These are phyloP conservation scores for Rhyacophila brunnea DNA, from an alignment of 1,140 invertebrate genomes.

Conservation along the genomic window DNA sequence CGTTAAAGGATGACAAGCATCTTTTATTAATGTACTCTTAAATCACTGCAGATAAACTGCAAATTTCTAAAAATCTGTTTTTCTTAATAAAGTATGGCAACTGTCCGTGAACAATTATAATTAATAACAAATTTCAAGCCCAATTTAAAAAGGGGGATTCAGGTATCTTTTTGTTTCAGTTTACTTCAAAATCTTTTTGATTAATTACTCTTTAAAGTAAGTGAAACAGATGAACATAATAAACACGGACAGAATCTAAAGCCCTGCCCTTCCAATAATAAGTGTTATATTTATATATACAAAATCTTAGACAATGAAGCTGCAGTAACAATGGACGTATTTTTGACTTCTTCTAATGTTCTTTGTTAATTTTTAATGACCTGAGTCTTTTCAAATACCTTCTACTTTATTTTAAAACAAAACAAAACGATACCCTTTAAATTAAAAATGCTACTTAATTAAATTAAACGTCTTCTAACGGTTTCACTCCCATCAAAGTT, in stretches of 20 bases:
- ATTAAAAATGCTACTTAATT: too few relatives aligned
- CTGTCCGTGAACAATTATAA: slow-evolving; percentile 1
- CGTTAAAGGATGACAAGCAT: background rate
- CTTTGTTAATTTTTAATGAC: too few relatives aligned
- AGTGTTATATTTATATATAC: too few relatives aligned
- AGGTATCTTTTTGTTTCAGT: background rate
- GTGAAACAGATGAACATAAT: background rate
- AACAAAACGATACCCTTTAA: too few relatives aligned
- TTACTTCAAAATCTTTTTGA: slow-evolving; percentile 9
- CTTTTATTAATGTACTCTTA: background rate
- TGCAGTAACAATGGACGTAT: too few relatives aligned
- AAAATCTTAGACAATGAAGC: too few relatives aligned
- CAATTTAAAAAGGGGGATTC: slow-evolving; percentile 2
- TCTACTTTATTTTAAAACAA: too few relatives aligned
- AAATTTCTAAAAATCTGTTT: background rate
- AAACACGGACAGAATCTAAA: background rate
- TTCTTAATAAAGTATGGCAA: background rate
- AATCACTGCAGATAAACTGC: background rate
- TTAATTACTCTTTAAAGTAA: slow-evolving; percentile 13
- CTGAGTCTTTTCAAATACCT: too few relatives aligned
- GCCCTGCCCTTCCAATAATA: too few relatives aligned
- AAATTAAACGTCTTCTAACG: too few relatives aligned
- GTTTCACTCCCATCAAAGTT: too few relatives aligned
- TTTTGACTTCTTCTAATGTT: too few relatives aligned
- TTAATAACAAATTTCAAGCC: slow-evolving; percentile 7